phyloP scores from a whole-genome alignment of 2,113 vertebrate species.

The Otolemur garnettii region DNA sequence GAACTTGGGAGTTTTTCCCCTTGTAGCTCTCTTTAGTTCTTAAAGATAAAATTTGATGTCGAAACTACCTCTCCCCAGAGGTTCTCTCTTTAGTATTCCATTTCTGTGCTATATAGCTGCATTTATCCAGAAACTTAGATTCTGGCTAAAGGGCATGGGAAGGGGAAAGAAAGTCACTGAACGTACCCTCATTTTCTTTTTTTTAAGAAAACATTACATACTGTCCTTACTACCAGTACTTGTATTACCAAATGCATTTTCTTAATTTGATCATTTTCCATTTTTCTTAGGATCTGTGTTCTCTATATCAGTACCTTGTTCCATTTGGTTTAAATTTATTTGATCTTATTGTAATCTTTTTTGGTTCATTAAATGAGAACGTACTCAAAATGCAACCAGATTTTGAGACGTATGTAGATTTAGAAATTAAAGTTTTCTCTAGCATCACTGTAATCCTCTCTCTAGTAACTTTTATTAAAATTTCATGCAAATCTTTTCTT shows the following conservation, averaged over 20 bases:
- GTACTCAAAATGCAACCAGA: neutral
- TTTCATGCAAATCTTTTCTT: neutral
- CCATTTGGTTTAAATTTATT: neutral
- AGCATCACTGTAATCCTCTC: neutral
- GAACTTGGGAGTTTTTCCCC: neutral
- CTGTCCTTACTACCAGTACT: neutral
- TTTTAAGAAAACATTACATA: neutral
- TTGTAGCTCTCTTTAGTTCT: constrained; percentile 18
- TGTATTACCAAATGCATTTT: neutral
- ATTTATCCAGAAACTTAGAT: constrained; percentile 17
- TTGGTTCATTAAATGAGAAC: constrained; percentile 46
- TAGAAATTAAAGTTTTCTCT: constrained; percentile 34
- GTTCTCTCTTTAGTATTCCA: neutral
- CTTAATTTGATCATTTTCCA: neutral
- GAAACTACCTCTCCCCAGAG: neutral
- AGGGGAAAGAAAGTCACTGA: constrained; percentile 18
- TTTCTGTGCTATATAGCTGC: neutral
- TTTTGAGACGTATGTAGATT: neutral
- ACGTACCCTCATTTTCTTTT: neutral
- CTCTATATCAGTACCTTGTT: neutral
- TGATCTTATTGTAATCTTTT: neutral
- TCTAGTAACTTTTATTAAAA: neutral
- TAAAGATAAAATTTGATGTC: constrained; percentile 19
- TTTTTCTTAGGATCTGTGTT: neutral
- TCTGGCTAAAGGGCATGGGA: neutral